Conservation (phyloP, 2,797 vertebrate species). For the Sparus aurata region DNA sequence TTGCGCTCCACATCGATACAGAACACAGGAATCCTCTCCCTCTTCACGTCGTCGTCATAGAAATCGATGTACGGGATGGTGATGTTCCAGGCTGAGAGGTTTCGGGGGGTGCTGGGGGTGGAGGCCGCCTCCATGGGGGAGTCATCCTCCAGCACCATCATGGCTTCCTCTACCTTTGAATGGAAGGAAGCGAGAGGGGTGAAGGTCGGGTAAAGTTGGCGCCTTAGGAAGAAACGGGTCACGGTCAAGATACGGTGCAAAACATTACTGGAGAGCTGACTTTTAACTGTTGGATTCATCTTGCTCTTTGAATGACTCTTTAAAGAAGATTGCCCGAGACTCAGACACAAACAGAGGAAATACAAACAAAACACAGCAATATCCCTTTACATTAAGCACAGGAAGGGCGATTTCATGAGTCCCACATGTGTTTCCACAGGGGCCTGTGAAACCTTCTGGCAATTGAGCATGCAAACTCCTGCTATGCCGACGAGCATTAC, state of each 20-base stretch:
- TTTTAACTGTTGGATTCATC: not conserved
- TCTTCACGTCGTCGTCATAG: constrained; percentile 93
- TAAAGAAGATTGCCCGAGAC: not conserved
- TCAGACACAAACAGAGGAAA: constrained; percentile 25
- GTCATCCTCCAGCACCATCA: constrained; percentile 97
- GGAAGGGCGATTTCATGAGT: not conserved
- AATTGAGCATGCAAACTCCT: not conserved
- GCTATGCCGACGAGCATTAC: not conserved
- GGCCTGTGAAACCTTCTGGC: not conserved
- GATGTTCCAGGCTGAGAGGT: constrained; percentile 96
- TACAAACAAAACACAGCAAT: constrained; percentile 16
- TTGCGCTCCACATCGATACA: constrained; percentile 98
- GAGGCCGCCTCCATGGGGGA: constrained; percentile 91
- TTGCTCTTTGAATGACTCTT: not conserved
- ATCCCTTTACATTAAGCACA: not conserved
- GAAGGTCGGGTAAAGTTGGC: not conserved
- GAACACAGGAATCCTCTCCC: constrained; percentile 96
- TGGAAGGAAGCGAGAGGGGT: constrained; percentile 4
- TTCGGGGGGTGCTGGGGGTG: constrained; percentile 94
- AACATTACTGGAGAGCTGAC: not conserved
- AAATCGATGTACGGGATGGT: constrained; percentile 96
- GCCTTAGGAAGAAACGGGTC: not conserved
- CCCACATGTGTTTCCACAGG: not conserved
- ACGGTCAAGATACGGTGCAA: not conserved
- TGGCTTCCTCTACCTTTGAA: constrained; percentile 95